phyloP scores from a whole-genome alignment of 2,888 invertebrate genomes.

The Ectemnius cavifrons region DNA sequence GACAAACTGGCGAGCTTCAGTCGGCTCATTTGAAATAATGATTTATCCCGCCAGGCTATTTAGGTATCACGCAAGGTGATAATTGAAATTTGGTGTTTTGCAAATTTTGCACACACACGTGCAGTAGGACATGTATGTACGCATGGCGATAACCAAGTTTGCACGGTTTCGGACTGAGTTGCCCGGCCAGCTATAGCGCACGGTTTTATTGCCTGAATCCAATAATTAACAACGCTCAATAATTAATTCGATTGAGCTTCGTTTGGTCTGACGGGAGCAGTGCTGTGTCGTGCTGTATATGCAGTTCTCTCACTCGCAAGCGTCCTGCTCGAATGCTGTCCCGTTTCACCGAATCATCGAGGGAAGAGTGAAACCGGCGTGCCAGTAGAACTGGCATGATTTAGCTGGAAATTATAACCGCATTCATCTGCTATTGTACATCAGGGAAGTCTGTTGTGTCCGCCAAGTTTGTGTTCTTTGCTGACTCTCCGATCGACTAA shows the following conservation, averaged over 20 bases:
- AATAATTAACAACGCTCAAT: slow-evolving; percentile 70
- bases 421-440: neutral
- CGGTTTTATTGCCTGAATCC: slow-evolving; percentile 68
- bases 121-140: slow-evolving; percentile 16
- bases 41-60: slow-evolving; percentile 42
- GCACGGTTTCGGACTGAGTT: slow-evolving; percentile 21
- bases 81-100: slow-evolving; percentile 66
- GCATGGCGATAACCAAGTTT: neutral
- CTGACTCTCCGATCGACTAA: no score
- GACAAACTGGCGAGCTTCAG: neutral
- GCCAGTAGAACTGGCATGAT: slow-evolving; percentile 3
- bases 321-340: no score
- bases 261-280: slow-evolving; percentile 8
- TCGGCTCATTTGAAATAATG: slow-evolving; percentile 40
- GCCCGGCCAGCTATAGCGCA: slow-evolving; percentile 25
- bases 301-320: neutral
- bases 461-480: no score
- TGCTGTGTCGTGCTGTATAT: slow-evolving; percentile 57
- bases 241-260: slow-evolving; percentile 74
- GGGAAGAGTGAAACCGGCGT: neutral
- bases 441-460: no score
- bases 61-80: slow-evolving; percentile 34
- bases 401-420: neutral
- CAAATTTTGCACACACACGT: slow-evolving; percentile 49
- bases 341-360: no score